phyloP scores from a whole-genome alignment of 2,797 vertebrate genomes.

The Corythornis leucogaster region DNA sequence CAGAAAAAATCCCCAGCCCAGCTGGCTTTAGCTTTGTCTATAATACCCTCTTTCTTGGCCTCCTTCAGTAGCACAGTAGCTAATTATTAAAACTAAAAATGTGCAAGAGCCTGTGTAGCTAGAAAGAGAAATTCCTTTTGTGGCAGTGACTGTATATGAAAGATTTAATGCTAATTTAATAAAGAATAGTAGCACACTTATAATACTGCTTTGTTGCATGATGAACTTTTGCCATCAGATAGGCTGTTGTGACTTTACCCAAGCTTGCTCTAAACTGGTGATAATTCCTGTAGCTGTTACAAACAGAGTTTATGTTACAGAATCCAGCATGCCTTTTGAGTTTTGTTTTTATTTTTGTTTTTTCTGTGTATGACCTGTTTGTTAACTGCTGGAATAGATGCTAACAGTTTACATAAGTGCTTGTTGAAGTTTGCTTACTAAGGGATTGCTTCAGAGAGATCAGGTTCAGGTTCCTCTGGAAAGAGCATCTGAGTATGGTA shows the following conservation, averaged over 20 bases:
- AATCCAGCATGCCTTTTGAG: not conserved
- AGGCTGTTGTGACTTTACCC: not conserved
- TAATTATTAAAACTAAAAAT: constrained; percentile 72
- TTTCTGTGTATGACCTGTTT: not conserved
- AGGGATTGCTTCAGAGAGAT: constrained; percentile 2
- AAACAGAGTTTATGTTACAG: not conserved
- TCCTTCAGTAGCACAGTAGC: constrained; percentile 82
- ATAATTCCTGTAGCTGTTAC: not conserved
- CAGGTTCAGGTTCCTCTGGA: constrained; percentile 9
- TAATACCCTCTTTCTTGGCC: constrained; percentile 80
- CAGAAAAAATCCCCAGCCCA: constrained; percentile 47
- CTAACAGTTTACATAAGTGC: not conserved
- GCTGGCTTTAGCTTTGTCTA: constrained; percentile 81
- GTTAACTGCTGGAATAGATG: not conserved
- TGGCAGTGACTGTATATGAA: constrained; percentile 74
- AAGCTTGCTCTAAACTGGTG: not conserved
- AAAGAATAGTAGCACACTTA: not conserved
- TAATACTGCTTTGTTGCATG: constrained; percentile 25
- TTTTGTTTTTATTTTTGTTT: not conserved
- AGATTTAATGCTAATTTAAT: constrained; percentile 40
- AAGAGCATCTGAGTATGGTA: not conserved
- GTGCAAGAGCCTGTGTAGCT: constrained; percentile 57
- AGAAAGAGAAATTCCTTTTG: constrained; percentile 88
- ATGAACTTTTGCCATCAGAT: not conserved
- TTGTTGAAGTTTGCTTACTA: not conserved